A percentile compares a stretch with the other conserved stretches of the same genome.
Evolutionary conservation across 2,888 invertebrate genomes (phyloP).

Genomic region (Brenthis daphne): DNA sequence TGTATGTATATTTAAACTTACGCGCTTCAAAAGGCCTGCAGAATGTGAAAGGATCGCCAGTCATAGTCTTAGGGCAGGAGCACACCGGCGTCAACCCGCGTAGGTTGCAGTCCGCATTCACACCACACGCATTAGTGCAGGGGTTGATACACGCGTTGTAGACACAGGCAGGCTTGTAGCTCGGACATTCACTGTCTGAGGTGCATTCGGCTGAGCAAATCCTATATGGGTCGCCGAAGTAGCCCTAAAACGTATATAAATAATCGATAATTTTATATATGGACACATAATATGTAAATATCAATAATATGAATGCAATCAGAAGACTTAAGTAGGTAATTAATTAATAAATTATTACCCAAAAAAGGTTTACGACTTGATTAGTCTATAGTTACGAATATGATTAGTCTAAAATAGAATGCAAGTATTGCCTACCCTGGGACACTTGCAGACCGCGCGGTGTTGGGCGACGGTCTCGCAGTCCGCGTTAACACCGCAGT

Average conservation of each 20-base stretch:
- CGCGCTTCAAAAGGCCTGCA: constrained; percentile 92
- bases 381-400: neutral
- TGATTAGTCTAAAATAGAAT: neutral
- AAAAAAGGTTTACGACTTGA: neutral
- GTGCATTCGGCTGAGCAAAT: constrained; percentile 92
- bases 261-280: neutral
- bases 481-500: constrained; percentile 90
- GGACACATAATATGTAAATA: neutral
- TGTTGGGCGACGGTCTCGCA: constrained; percentile 89
- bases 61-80: constrained; percentile 93
- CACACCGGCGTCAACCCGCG: constrained; percentile 91
- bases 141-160: constrained; percentile 92
- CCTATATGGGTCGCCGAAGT: constrained; percentile 88
- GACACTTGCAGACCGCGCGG: constrained; percentile 89
- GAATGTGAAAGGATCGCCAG: constrained; percentile 91
- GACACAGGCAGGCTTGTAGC: constrained; percentile 89
- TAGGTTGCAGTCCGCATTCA: constrained; percentile 90
- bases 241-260: constrained; percentile 76
- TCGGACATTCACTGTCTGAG: constrained; percentile 89
- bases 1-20: constrained; percentile 59
- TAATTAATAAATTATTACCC: neutral
- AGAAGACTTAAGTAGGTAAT: no score
- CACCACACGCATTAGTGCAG: constrained; percentile 90
- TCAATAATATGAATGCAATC: no score
- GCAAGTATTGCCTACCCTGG: constrained; percentile 79